Conservation (phyloP, 2,888 invertebrate genomes). For the Glaucopsyche alexis region DNA sequence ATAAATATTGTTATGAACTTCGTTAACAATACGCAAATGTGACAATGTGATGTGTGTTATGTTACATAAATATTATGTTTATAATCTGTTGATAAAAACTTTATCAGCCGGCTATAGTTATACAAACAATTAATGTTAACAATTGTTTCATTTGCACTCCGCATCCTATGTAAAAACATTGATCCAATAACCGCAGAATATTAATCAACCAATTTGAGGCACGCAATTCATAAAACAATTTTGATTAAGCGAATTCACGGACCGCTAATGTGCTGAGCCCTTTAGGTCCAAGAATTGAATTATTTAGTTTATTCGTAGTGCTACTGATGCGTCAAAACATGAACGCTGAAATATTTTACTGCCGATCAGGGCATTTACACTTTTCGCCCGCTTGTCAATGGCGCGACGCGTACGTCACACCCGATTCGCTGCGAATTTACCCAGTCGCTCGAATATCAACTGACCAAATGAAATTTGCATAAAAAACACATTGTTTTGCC, state of each 20-base stretch:
- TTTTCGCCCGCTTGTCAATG: conserved; percentile 75
- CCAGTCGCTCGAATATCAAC: conserved; percentile 67
- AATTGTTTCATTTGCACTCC: conserved; percentile 45
- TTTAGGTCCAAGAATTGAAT: conserved; percentile 59
- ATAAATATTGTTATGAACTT: background rate
- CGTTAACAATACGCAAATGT: background rate
- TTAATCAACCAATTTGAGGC: conserved; percentile 60
- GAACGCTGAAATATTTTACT: conserved; percentile 50
- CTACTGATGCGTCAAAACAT: conserved; percentile 45
- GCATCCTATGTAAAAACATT: conserved; percentile 55
- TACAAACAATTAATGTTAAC: conserved; percentile 41
- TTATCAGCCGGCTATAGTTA: conserved; percentile 28
- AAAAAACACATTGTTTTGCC: conserved; percentile 60
- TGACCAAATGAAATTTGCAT: conserved; percentile 72
- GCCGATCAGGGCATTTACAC: conserved; percentile 59
- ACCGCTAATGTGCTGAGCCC: conserved; percentile 47
- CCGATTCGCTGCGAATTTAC: conserved; percentile 70
- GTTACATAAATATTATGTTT: background rate
- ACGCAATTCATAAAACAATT: conserved; percentile 62
- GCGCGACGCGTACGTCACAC: conserved; percentile 72
- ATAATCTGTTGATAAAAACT: background rate
- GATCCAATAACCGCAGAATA: conserved; percentile 64
- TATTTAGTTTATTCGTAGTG: background rate
- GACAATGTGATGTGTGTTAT: too few relatives aligned
- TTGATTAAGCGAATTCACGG: conserved; percentile 63